These are phyloP conservation scores for Lasioglossum pauxillum DNA, from an alignment of 2,888 invertebrate species.

Conservation along the genomic window DNA sequence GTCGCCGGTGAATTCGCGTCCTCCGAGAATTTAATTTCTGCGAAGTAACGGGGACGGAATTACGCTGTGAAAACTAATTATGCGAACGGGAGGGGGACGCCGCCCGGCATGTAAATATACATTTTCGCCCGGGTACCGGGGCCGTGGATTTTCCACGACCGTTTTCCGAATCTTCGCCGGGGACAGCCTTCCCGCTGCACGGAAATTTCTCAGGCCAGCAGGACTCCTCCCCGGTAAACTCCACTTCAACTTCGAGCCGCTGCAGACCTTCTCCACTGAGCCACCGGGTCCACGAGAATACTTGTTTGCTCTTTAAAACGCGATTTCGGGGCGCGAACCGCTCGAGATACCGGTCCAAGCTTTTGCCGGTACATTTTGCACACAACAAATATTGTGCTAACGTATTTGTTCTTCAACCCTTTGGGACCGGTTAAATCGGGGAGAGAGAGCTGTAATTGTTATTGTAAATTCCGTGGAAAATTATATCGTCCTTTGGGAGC, in stretches of 20 bases:
- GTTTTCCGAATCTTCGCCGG: slow-evolving; percentile 13
- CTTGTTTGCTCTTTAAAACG: slow-evolving; percentile 26
- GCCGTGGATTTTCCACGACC: background rate
- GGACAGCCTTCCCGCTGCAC: background rate
- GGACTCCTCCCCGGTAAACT: background rate
- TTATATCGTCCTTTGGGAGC: background rate
- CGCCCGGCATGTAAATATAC: slow-evolving; percentile 35
- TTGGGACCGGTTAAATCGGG: background rate
- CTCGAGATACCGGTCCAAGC: background rate
- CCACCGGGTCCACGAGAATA: background rate
- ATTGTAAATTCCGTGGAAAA: background rate
- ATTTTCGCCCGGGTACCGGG: slow-evolving; percentile 25
- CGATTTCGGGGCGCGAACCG: background rate
- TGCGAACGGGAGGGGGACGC: slow-evolving; percentile 10
- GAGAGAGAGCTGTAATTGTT: background rate
- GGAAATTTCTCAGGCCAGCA: background rate
- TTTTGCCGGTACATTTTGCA: background rate
- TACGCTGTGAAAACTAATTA: slow-evolving; percentile 63
- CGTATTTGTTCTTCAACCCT: background rate
- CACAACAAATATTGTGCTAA: background rate
- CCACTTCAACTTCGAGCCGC: background rate
- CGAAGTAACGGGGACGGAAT: slow-evolving; percentile 59
- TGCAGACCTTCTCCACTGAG: background rate
- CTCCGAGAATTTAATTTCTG: slow-evolving; percentile 53
- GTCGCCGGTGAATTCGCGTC: slow-evolving; percentile 25